Percentiles rank a stretch among this genome's conserved stretches.
phyloP scores from a whole-genome alignment of 2,797 vertebrate species.

The Protonibea diacanthus region DNA sequence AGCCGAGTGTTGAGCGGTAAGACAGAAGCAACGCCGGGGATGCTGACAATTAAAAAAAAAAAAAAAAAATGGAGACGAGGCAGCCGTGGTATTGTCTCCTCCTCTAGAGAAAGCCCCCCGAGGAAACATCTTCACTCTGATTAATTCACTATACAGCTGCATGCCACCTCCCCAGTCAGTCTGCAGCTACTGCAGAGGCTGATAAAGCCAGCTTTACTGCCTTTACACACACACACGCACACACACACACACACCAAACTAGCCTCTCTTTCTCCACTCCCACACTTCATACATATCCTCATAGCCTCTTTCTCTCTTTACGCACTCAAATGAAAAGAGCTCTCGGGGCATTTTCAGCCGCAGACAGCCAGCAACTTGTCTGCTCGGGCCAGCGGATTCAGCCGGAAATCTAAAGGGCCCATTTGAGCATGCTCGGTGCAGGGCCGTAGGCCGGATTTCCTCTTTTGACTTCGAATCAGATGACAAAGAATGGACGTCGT shows the following conservation, averaged over 20 bases:
- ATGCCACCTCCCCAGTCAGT: slow-evolving; percentile 45
- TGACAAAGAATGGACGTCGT: slow-evolving; percentile 56
- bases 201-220: slow-evolving; percentile 54
- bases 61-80: slow-evolving; percentile 8
- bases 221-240: neutral
- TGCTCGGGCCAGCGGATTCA: slow-evolving; percentile 5
- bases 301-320: slow-evolving; percentile 5
- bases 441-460: slow-evolving; percentile 31
- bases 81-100: slow-evolving; percentile 45
- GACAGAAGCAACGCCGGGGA: slow-evolving; percentile 32
- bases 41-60: slow-evolving; percentile 31
- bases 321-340: slow-evolving; percentile 34
- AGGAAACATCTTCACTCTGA: slow-evolving; percentile 64
- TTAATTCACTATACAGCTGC: slow-evolving; percentile 61
- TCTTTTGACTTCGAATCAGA: slow-evolving; percentile 56
- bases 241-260: slow-evolving; percentile 5
- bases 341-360: slow-evolving; percentile 33
- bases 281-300: slow-evolving; percentile 12
- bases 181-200: slow-evolving; percentile 44
- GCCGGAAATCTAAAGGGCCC: slow-evolving; percentile 23
- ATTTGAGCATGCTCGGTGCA: slow-evolving; percentile 18
- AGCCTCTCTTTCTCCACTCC: neutral
- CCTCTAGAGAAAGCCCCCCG: slow-evolving; percentile 34
- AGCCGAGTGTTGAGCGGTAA: slow-evolving; percentile 18
- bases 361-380: slow-evolving; percentile 31